Base-by-base conservation (phyloP, 2,113 vertebrate species). In the Megaceryle torquata region DNA sequence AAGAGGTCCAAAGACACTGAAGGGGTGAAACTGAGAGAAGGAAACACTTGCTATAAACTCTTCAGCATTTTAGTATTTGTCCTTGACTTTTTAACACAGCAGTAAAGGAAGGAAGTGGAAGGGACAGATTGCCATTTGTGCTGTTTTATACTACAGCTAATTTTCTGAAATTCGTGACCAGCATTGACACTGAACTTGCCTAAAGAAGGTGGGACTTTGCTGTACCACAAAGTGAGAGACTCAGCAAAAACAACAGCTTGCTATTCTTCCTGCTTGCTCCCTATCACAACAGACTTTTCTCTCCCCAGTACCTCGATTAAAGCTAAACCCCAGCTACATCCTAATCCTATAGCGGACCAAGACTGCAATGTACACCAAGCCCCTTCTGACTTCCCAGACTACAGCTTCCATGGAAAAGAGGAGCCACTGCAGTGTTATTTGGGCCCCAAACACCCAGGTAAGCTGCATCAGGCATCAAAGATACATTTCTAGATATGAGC, bases 21-120 rank as follows among this genome's bases (percentile, higher is more conserved):
- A 85, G 37, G 24, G 46, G 17, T 82, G 50, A 91, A 92, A 82
- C 2, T 7, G 10, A 88, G 84, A 72, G 64, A 89, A 89, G 65
- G 61, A 95, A 96, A 72, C 29, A 74, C n/a, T 95, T 71, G 46
- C 68, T 82, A 37, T 21, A 88, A 22, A 65, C 22, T 87, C 61
- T 64, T 68, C 63, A 56, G 35, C 39, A 24, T 9, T 91, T 82
- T 46, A 75, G 37, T 4, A 0, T 91, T 91, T 57, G 15, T 82
- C 81, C 78, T 95, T 92, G 87, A 91, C 78, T 28, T 82, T 87
- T 59, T 50, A 92, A 82, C 63, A 65, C 37, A 67, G 37, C 29
- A 85, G 50, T 56, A 91, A 85, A 93, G n/a, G 67, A 95, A 95
- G 91, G 86, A 94, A 91, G n/a, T 0, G 2, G 37, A 92, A 94